A percentile compares a stretch with the other conserved stretches of the same genome.
phyloP scores from a whole-genome alignment of 2,888 invertebrate species.

The Drosophila lacicola region DNA sequence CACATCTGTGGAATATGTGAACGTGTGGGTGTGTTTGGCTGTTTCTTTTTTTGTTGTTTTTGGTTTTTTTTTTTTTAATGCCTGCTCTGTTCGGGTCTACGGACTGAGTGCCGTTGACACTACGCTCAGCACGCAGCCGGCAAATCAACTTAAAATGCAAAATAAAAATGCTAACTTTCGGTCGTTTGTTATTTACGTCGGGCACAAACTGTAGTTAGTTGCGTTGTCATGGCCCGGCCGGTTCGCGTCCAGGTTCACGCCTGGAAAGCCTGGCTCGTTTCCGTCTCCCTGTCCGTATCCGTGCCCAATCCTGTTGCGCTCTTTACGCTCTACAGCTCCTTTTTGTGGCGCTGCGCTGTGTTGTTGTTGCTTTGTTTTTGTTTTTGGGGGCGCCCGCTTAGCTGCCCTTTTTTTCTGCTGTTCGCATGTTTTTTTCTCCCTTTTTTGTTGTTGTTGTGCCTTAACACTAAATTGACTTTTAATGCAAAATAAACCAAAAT shows the following conservation, averaged over 20 bases:
- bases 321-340: constrained; percentile 68
- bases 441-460: constrained; percentile 42
- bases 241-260: constrained; percentile 49
- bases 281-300: constrained; percentile 17
- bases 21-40: constrained; percentile 48
- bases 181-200: constrained; percentile 71
- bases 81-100: constrained; percentile 32
- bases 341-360: constrained; percentile 40
- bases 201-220: constrained; percentile 67
- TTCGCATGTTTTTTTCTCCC: constrained; percentile 36
- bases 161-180: constrained; percentile 71
- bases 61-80: constrained; percentile 1
- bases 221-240: constrained; percentile 72
- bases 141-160: constrained; percentile 79
- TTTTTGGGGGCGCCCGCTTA: constrained; percentile 42
- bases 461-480: constrained; percentile 82
- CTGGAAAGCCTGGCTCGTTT: constrained; percentile 35
- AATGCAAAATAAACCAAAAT: constrained; percentile 82
- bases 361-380: constrained; percentile 20
- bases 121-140: constrained; percentile 62
- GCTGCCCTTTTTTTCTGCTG: constrained; percentile 46
- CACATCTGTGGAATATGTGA: constrained; percentile 54
- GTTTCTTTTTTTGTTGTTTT: constrained; percentile 5
- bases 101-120: constrained; percentile 61
- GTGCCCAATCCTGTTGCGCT: constrained; percentile 76